phyloP scores from a whole-genome alignment of 2,797 vertebrate species.

The Poliocrania exsul region DNA sequence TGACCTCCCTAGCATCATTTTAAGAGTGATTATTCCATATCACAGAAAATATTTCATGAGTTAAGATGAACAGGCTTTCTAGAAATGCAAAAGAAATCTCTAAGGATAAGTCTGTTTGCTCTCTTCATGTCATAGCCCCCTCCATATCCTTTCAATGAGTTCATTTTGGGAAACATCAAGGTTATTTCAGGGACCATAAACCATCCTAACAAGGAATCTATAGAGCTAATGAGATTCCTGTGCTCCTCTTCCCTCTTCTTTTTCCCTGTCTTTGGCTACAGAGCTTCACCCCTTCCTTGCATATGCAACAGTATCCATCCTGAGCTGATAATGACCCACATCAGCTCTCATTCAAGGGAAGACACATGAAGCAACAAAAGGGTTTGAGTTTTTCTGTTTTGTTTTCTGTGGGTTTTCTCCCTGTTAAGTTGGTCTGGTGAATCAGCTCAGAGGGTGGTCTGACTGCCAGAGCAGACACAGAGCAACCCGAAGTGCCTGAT shows the following conservation, averaged over 20 bases:
- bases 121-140: fast-evolving
- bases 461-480: not conserved
- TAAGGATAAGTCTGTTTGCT: not conserved
- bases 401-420: not conserved
- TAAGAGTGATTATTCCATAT: not conserved
- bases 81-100: not conserved
- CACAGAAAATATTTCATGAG: not conserved
- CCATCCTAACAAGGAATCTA: not conserved
- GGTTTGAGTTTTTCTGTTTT: not conserved
- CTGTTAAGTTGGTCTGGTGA: not conserved
- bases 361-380: not conserved
- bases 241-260: not conserved
- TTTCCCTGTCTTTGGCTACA: not conserved
- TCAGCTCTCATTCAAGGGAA: not conserved
- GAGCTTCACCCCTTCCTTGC: not conserved
- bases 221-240: fast-evolving
- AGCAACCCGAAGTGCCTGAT: not conserved
- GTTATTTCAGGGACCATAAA: not conserved
- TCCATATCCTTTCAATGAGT: not conserved
- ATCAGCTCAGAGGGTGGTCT: not conserved
- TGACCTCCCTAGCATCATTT: not conserved
- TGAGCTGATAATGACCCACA: not conserved
- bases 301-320: fast-evolving
- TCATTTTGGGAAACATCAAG: not conserved
- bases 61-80: not conserved